Evolutionary conservation across 1,140 invertebrate species (phyloP), one percentile per base, ranked within the genome.

Genomic region (Hormaphis cornu): DNA sequence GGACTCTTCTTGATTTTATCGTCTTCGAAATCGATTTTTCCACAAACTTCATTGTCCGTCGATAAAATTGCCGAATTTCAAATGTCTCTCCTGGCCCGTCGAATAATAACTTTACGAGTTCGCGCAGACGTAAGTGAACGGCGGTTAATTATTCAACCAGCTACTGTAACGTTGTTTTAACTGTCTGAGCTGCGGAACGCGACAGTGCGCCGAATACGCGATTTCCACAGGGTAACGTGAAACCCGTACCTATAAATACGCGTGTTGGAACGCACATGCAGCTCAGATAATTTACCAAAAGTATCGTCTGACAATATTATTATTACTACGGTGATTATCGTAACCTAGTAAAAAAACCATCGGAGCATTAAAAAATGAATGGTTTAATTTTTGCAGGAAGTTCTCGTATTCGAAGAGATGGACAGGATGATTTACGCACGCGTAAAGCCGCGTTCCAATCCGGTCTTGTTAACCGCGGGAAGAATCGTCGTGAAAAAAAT

Each of bases 231-330:
- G 12, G 54, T 37, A 58, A 58, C 35, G 54, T 58, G 54, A 58
- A 58, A 58, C 54, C 54, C 24, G 24, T 16, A 58, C 54, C 35
- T 24, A 58, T 24, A 58, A 58, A 58, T 58, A 56, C 53, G n/a
- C n/a, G n/a, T 56, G 12, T 58, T 58, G 33, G 20, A 20, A 37
- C 24, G 20, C 22, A 58, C 54, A 58, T 58, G 54, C 33, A n/a
- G 54, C 54, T 14, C 24, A 56, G 10, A 58, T 40, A 40, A 58
- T 58, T 58, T 58, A 58, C 35, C 16, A 24, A 14, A 24, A 40
- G 54, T 58, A 22, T 58, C 54, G 54, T 40, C 54, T 58, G 54
- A 58, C 54, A 58, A 58, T n/a, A n/a, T 58, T 58, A 58, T 58
- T 20, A 20, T 54, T 58, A 40, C 30, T 33, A 53, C 37, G 9